Evolutionary conservation across 1,140 invertebrate genomes (phyloP).

Genomic region (Musca domestica): DNA sequence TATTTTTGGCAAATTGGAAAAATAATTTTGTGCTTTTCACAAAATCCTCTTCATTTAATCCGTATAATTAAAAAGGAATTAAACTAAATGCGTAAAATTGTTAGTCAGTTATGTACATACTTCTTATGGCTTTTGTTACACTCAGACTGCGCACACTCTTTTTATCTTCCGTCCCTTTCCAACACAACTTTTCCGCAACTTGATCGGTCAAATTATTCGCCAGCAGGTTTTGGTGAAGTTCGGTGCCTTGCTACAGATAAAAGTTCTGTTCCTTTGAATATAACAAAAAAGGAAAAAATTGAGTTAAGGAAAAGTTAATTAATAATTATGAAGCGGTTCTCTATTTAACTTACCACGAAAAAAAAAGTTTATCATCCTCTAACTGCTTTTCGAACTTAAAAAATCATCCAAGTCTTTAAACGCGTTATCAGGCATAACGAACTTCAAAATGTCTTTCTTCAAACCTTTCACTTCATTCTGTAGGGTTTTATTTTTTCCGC

Average conservation of each 20-base stretch:
- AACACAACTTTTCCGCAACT: slow-evolving; percentile 8
- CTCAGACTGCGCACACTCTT: no score
- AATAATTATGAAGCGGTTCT: background rate
- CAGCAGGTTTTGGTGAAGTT: slow-evolving; percentile 16
- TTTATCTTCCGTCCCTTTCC: no score
- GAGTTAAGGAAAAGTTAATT: no score
- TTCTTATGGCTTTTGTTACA: no score
- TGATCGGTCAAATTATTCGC: slow-evolving; percentile 3
- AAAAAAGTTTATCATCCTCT: slow-evolving; percentile 2
- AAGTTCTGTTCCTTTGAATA: slow-evolving; percentile 6
- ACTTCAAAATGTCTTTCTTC: slow-evolving; percentile 2
- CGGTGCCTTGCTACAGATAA: background rate
- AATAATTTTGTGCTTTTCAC: slow-evolving; percentile 1
- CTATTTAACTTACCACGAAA: background rate
- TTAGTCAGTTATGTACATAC: background rate
- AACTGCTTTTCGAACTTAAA: no score
- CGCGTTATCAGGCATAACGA: background rate
- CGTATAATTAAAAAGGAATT: slow-evolving; percentile 10
- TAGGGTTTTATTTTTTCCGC: background rate
- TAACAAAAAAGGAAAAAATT: slow-evolving; percentile 1
- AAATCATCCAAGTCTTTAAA: no score
- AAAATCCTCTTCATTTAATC: background rate
- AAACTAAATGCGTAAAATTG: background rate
- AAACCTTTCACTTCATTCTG: no score
- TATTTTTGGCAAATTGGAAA: slow-evolving; percentile 11